Conservation (phyloP, 2,113 vertebrate genomes). For the Stomatorhinus ivindoensis region DNA sequence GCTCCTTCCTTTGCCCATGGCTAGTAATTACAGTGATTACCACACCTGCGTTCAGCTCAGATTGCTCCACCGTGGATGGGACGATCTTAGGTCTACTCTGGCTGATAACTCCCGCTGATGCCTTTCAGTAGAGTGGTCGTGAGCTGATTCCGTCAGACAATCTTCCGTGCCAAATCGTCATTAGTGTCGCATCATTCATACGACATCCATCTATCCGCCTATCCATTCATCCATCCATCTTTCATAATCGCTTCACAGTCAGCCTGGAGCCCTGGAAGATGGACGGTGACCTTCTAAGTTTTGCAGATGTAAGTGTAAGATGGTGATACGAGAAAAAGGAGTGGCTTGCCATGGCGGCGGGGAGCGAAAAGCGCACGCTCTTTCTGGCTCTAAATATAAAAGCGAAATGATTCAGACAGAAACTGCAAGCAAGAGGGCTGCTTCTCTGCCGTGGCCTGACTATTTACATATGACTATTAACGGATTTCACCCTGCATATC, state of each 20-base stretch:
- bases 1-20: constrained; percentile 30
- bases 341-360: background rate
- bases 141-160: background rate
- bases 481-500: background rate
- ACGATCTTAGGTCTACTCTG: constrained; percentile 28
- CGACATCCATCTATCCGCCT: background rate
- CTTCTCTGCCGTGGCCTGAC: background rate
- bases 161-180: background rate
- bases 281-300: background rate
- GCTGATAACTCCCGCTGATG: constrained; percentile 39
- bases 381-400: background rate
- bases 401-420: background rate
- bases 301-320: background rate
- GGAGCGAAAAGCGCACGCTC: background rate
- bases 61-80: constrained; percentile 37
- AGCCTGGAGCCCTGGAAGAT: background rate
- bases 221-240: background rate
- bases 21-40: constrained; percentile 53
- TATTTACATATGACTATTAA: background rate
- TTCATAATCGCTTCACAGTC: background rate
- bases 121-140: background rate
- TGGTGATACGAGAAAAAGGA: background rate
- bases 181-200: background rate
- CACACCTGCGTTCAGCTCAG: constrained; percentile 40
- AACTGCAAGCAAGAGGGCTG: background rate